A percentile compares a stretch with the other conserved stretches of the same genome.
Conservation (phyloP, 2,797 vertebrate species). For the Crypturellus tataupa region DNA sequence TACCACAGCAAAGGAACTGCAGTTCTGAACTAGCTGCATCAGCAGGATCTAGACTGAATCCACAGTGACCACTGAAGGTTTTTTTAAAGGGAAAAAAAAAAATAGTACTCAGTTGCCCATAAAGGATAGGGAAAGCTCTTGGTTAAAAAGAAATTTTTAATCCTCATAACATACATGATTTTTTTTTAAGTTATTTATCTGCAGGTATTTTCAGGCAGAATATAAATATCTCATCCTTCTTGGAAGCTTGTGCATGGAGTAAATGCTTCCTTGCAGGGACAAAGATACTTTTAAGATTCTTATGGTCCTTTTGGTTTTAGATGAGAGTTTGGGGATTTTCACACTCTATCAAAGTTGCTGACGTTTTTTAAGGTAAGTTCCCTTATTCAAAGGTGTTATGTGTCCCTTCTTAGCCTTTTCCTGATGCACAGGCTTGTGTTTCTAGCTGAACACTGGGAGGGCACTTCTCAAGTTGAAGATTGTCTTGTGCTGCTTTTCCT, state of each 20-base stretch:
- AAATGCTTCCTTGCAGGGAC: not conserved
- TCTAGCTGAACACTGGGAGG: not conserved
- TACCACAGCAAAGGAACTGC: not conserved
- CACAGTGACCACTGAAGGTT: not conserved
- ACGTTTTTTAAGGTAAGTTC: not conserved
- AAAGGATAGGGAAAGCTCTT: not conserved
- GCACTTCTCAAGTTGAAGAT: not conserved
- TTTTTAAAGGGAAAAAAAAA: not conserved
- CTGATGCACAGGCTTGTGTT: not conserved
- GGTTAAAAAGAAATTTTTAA: not conserved
- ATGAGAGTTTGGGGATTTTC: not conserved
- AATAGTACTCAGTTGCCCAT: not conserved
- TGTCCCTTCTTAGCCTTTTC: not conserved
- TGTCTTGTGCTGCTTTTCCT: not conserved
- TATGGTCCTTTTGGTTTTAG: not conserved
- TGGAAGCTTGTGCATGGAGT: not conserved
- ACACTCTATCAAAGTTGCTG: not conserved
- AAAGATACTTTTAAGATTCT: not conserved
- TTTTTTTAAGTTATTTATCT: not conserved
- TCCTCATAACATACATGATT: not conserved
- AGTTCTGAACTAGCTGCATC: not conserved
- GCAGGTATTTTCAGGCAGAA: not conserved
- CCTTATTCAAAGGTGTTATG: not conserved
- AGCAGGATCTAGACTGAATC: not conserved
- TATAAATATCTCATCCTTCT: not conserved